Base-by-base conservation (phyloP, 1,140 invertebrate species). In the Eriocheir sinensis region DNA sequence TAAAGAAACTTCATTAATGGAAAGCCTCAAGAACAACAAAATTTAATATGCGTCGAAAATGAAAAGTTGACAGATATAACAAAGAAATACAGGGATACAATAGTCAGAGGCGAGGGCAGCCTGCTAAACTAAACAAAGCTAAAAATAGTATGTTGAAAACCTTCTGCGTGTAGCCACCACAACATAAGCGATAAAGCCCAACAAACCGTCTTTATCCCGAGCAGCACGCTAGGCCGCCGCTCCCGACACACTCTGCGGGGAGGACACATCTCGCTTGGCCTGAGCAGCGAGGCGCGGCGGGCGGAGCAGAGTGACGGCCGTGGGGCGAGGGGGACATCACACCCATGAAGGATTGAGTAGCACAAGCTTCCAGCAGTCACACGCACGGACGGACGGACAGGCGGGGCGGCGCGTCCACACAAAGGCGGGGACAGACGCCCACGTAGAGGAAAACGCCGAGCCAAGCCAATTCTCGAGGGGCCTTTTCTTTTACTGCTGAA, bases 231-330 rank as follows among this genome's bases (percentile, higher is more conserved):
- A 17, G 60, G n/a, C 21, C 21, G 60, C 60, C 60, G 60, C 60
- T n/a, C n/a, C n/a, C n/a, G n/a, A n/a, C 60, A 72, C 60, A 72
- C 60, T 72, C 60, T 72, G n/a, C 60, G 60, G 60, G 60, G 21
- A 72, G 60, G 60, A 72, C 60, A n/a, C 17, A 27, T n/a, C 0
- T 72, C 60, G 60, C 60, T 72, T n/a, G 60, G 60, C 21, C 1
- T n/a, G 12, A n/a, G 60, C 27, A 6, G 17, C 1, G 27, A n/a
- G 21, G 27, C 60, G 27, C n/a, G 21, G 27, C 60, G 60, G n/a
- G 21, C 60, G n/a, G 21, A n/a, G 60, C 60, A 72, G 21, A 72
- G 27, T n/a, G 60, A n/a, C 60, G 27, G 60, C 60, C 27, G 60
- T n/a, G 60, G 60, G 60, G 60, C 60, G 17, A 27, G 60, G 60